phyloP scores from a whole-genome alignment of 2,113 vertebrate genomes.

The Pteruthius melanotis region DNA sequence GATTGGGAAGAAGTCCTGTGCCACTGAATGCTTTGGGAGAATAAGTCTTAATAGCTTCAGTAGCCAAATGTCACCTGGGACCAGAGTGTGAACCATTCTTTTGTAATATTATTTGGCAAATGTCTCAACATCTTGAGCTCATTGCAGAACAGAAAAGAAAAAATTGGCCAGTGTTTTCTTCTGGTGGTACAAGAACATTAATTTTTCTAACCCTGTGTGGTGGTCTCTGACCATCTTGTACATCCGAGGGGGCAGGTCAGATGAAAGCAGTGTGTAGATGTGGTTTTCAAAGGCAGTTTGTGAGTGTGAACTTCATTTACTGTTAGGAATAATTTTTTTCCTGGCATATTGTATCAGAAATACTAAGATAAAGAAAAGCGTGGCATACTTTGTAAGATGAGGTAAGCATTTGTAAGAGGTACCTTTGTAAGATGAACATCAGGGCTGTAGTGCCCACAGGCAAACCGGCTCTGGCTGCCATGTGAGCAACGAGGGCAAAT shows the following conservation, averaged over 20 bases:
- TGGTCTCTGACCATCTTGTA: neutral
- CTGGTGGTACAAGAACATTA: neutral
- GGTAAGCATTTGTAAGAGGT: neutral
- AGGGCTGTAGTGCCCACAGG: neutral
- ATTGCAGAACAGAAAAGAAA: neutral
- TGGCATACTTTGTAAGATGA: neutral
- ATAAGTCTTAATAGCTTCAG: neutral
- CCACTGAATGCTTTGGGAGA: neutral
- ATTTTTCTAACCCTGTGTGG: neutral
- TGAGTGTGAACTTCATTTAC: neutral
- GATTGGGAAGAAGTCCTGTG: neutral
- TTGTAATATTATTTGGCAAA: neutral
- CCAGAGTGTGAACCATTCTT: neutral
- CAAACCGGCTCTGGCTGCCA: neutral
- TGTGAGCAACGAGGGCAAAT: neutral
- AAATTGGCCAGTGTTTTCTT: neutral
- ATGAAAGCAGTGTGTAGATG: neutral
- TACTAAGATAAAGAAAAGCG: neutral
- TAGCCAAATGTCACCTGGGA: neutral
- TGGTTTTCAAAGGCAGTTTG: neutral
- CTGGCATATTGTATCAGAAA: neutral
- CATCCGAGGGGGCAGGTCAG: neutral
- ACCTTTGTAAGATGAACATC: neutral
- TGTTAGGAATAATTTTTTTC: neutral
- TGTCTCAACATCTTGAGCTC: neutral